A percentile compares a stretch with the other conserved stretches of the same genome.
Conservation (phyloP, 1,140 invertebrate genomes). For the Brachionus plicatilis region DNA sequence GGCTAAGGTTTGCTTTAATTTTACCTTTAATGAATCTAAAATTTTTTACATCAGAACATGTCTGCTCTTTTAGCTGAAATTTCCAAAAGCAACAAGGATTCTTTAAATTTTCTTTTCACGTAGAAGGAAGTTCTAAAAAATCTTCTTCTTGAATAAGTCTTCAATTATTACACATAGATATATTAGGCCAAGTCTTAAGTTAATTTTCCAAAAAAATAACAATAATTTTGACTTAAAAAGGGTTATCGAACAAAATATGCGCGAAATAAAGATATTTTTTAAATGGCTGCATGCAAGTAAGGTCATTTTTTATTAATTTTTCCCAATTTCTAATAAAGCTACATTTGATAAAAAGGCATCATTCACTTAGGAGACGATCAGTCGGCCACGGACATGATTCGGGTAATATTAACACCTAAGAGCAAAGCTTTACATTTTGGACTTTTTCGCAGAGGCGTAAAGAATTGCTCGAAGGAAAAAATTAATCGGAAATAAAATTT, state of each 20-base stretch:
- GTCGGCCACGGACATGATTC: constrained; percentile 36
- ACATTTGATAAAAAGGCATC: background rate
- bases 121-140: background rate
- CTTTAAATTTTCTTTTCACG: background rate
- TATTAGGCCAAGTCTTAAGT: background rate
- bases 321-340: background rate
- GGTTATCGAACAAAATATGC: constrained; percentile 83
- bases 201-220: too few species aligned
- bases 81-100: background rate
- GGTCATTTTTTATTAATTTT: background rate
- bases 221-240: constrained; percentile 43
- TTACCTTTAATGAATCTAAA: background rate
- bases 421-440: background rate
- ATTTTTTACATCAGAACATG: too few species aligned
- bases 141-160: background rate
- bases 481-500: background rate
- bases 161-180: background rate
- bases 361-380: constrained; percentile 36
- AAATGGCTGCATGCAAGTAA: constrained; percentile 68
- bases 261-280: constrained; percentile 87
- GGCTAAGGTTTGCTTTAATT: too few species aligned
- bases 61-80: background rate
- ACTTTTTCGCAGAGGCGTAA: background rate
- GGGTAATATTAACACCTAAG: background rate
- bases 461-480: background rate